Evolutionary conservation across 2,113 vertebrate species (phyloP).

Genomic region (Ammospiza caudacuta): DNA sequence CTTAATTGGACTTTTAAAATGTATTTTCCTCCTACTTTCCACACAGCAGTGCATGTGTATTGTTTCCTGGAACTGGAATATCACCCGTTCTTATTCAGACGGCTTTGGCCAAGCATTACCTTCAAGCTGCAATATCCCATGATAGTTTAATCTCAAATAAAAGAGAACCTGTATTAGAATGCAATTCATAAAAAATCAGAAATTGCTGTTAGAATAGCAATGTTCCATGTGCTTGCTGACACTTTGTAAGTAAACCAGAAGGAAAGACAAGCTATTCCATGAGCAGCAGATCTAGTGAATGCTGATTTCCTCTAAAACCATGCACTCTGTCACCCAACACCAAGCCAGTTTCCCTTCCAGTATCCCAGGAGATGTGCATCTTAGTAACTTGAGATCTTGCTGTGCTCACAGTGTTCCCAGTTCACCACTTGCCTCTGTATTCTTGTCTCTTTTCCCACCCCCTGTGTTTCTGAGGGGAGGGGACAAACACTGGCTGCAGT

Average conservation of each 20-base stretch:
- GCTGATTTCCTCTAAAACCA: background rate
- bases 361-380: background rate
- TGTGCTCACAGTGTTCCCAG: background rate
- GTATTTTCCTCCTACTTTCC: background rate
- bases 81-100: background rate
- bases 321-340: background rate
- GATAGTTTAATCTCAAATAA: background rate
- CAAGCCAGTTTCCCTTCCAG: background rate
- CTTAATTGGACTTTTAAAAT: background rate
- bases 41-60: background rate
- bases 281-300: background rate
- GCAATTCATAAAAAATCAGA: background rate
- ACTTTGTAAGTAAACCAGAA: background rate
- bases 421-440: background rate
- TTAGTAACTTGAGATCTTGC: background rate
- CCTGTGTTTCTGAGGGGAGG: background rate
- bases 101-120: background rate
- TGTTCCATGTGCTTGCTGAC: background rate
- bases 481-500: background rate
- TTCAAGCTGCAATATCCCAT: background rate
- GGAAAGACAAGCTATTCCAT: background rate
- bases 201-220: background rate
- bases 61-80: background rate
- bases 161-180: background rate
- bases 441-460: too few species aligned